Percentiles rank a stretch among this genome's conserved stretches.
Evolutionary conservation across 2,888 invertebrate genomes (phyloP).

Genomic region (Chromoteleia sp.): DNA sequence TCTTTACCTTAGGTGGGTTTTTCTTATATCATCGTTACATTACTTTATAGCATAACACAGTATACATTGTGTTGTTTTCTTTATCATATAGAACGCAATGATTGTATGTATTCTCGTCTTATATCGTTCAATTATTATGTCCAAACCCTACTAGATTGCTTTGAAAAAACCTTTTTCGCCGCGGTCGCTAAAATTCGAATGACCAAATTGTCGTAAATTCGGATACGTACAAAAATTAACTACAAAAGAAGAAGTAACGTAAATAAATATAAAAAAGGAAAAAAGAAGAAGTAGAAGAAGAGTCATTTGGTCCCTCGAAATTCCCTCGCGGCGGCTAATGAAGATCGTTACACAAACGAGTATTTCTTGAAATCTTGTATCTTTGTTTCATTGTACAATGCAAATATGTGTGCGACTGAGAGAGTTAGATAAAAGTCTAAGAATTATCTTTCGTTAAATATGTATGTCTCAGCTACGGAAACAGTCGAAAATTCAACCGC

Average conservation of each 20-base stretch:
- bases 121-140: conserved; percentile 76
- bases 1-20: conserved; percentile 81
- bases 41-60: conserved; percentile 69
- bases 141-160: conserved; percentile 76
- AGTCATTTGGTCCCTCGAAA: conserved; percentile 23
- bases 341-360: conserved; percentile 76
- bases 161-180: conserved; percentile 74
- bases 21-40: conserved; percentile 78
- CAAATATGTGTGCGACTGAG: conserved; percentile 77
- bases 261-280: conserved; percentile 1
- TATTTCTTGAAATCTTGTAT: conserved; percentile 73
- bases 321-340: conserved; percentile 28
- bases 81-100: conserved; percentile 77
- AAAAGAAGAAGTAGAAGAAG: background rate
- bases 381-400: conserved; percentile 76
- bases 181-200: conserved; percentile 21
- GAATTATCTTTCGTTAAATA: conserved; percentile 73
- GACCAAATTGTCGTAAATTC: conserved; percentile 60
- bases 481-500: conserved; percentile 76
- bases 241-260: background rate
- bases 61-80: conserved; percentile 59
- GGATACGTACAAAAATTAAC: too few species aligned
- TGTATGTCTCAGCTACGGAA: conserved; percentile 74
- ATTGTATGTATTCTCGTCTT: conserved; percentile 75
- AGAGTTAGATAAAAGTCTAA: conserved; percentile 72